phyloP scores from a whole-genome alignment of 2,797 vertebrate species.

The Neomorphus geoffroyi region DNA sequence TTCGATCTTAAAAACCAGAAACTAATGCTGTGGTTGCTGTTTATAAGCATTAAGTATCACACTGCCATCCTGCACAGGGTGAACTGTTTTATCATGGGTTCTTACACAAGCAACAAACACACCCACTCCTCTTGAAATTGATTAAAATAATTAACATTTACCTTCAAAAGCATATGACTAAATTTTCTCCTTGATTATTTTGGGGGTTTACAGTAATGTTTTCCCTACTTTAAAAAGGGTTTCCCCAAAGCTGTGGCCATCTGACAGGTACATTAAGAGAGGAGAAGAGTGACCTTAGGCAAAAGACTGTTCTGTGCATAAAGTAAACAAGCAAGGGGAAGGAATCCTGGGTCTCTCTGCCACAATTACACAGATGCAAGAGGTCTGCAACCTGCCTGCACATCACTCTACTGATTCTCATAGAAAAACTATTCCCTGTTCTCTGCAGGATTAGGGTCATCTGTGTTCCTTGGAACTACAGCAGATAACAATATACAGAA shows the following conservation, averaged over 20 bases:
- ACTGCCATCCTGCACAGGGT: not conserved
- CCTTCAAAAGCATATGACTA: not conserved
- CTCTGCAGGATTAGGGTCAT: not conserved
- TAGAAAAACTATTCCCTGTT: not conserved
- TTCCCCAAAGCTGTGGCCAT: not conserved
- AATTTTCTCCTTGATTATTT: not conserved
- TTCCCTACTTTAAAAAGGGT: not conserved
- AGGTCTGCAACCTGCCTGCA: not conserved
- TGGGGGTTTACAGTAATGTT: not conserved
- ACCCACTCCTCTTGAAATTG: not conserved
- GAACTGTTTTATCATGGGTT: not conserved
- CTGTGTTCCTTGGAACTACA: not conserved
- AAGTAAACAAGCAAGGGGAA: not conserved
- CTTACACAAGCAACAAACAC: not conserved
- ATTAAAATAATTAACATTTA: not conserved
- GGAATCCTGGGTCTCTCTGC: not conserved
- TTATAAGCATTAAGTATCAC: not conserved
- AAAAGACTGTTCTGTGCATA: not conserved
- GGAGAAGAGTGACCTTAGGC: not conserved
- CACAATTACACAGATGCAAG: not conserved
- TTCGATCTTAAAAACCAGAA: slow-evolving; percentile 13
- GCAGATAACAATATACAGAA: not conserved
- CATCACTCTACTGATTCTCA: not conserved
- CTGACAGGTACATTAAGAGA: not conserved
- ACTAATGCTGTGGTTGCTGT: not conserved